Percentiles rank a stretch among this genome's conserved stretches.
Evolutionary conservation across 1,140 invertebrate species (phyloP).

Genomic region (Formica selysi): DNA sequence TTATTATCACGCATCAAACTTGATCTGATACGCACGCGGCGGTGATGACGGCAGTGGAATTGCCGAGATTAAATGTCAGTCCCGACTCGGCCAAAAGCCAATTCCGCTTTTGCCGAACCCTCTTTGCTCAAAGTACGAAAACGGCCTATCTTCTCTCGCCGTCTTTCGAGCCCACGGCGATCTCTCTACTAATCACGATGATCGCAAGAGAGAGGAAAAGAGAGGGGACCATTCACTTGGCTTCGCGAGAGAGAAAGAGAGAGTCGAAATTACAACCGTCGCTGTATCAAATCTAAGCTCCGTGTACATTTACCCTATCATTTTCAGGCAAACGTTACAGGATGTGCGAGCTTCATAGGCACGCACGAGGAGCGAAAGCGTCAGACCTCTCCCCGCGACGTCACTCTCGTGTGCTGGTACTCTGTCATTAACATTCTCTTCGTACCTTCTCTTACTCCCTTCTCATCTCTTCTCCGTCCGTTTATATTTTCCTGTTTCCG

Average conservation of each 20-base stretch:
- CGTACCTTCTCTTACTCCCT: constrained; percentile 41
- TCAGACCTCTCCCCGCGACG: constrained; percentile 17
- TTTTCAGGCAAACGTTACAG: constrained; percentile 73
- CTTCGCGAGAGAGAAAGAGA: constrained; percentile 27
- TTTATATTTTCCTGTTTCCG: constrained; percentile 64
- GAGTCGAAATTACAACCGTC: constrained; percentile 64
- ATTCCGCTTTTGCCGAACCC: constrained; percentile 47
- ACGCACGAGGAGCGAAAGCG: constrained; percentile 44
- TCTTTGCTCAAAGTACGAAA: constrained; percentile 34
- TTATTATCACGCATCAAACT: constrained; percentile 10
- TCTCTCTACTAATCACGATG: constrained; percentile 66
- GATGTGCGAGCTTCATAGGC: constrained; percentile 59
- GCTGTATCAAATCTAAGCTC: constrained; percentile 74
- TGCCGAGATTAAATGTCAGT: constrained; percentile 68
- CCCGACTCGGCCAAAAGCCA: constrained; percentile 63
- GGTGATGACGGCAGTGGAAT: constrained; percentile 27
- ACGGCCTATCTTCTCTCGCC: constrained; percentile 22
- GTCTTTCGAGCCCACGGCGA: constrained; percentile 51
- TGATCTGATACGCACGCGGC: constrained; percentile 24
- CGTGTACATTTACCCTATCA: constrained; percentile 74
- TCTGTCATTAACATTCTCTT: constrained; percentile 57
- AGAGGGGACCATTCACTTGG: background rate
- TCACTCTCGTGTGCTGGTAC: constrained; percentile 44
- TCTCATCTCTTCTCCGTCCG: constrained; percentile 31
- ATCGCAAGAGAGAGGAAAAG: constrained; percentile 9